A percentile compares a stretch with the other conserved stretches of the same genome.
Conservation (phyloP, 2,888 invertebrate species). For the Lymantria dispar region DNA sequence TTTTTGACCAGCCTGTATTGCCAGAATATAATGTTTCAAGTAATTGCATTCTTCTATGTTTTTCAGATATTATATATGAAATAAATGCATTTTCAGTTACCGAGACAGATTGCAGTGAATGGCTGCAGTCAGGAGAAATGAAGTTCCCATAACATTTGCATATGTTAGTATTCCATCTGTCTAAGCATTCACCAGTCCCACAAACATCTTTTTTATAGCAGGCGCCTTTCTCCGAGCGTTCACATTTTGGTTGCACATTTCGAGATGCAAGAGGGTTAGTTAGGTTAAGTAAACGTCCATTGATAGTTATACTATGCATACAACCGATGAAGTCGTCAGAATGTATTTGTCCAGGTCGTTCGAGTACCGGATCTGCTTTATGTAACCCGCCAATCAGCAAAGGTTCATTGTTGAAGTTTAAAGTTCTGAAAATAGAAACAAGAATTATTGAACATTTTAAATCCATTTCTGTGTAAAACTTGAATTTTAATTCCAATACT, state of each 20-base stretch:
- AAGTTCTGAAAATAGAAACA: constrained; percentile 84
- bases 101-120: constrained; percentile 90
- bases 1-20: constrained; percentile 85
- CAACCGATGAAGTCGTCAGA: constrained; percentile 97
- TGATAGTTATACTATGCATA: constrained; percentile 94
- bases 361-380: constrained; percentile 92
- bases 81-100: constrained; percentile 90
- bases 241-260: constrained; percentile 89
- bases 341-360: constrained; percentile 94
- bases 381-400: constrained; percentile 92
- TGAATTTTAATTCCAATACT: not conserved
- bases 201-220: constrained; percentile 83
- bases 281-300: constrained; percentile 91
- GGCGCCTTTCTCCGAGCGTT: constrained; percentile 85
- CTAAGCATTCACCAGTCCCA: constrained; percentile 88
- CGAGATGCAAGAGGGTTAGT: constrained; percentile 88
- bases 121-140: constrained; percentile 90
- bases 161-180: constrained; percentile 90
- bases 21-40: constrained; percentile 90
- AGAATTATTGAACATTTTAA: not conserved
- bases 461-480: not conserved
- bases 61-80: constrained; percentile 90
- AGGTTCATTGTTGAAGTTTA: constrained; percentile 95
- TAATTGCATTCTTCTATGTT: constrained; percentile 92
- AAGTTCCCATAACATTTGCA: constrained; percentile 87